Conservation (phyloP, 2,113 vertebrate species). For the Spea bombifrons region DNA sequence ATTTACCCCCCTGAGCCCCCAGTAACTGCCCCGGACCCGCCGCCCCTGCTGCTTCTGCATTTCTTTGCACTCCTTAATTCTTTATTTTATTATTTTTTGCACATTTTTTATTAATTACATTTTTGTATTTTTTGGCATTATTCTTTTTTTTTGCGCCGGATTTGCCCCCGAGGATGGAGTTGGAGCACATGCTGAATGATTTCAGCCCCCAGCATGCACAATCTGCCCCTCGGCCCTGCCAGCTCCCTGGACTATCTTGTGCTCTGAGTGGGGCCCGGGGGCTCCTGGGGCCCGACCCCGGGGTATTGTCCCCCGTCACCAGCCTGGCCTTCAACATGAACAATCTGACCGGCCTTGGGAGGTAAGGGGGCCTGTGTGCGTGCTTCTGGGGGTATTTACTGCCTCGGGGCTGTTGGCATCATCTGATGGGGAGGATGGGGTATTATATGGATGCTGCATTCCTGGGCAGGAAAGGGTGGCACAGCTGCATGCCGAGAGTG, state of each 20-base stretch:
- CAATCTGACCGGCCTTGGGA: slow-evolving; percentile 68
- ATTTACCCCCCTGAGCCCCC: not conserved
- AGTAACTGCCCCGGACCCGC: not conserved
- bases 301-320: slow-evolving; percentile 72
- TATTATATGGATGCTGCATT: too few species aligned
- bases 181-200: slow-evolving; percentile 22
- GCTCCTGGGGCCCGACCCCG: slow-evolving; percentile 55
- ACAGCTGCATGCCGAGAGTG: too few species aligned
- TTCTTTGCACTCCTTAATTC: not conserved
- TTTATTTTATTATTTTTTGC: not conserved
- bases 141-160: not conserved
- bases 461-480: too few species aligned
- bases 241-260: slow-evolving; percentile 39
- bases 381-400: too few species aligned
- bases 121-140: not conserved
- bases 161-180: slow-evolving; percentile 55
- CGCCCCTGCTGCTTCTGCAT: not conserved
- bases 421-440: too few species aligned
- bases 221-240: slow-evolving; percentile 52
- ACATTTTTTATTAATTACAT: not conserved
- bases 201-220: slow-evolving; percentile 50
- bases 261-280: slow-evolving; percentile 48
- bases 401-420: too few species aligned
- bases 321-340: slow-evolving; percentile 70
- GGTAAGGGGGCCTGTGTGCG: slow-evolving; percentile 56